Evolutionary conservation across 1,140 invertebrate genomes (phyloP).

Genomic region (Cepaea nemoralis): DNA sequence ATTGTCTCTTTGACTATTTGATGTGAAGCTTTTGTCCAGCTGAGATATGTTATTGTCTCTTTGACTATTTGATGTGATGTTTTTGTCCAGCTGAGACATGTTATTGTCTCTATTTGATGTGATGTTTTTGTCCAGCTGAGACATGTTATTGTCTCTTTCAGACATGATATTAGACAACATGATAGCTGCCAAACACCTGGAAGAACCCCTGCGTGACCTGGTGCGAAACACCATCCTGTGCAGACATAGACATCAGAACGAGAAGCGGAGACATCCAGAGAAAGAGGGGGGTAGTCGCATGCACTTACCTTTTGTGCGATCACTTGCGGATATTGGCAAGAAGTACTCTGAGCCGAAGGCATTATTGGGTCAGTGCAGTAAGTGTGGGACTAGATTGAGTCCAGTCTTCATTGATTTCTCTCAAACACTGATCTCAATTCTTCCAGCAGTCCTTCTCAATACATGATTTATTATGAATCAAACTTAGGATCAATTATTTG

Average conservation of each 20-base stretch:
- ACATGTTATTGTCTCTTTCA: slow-evolving; percentile 47
- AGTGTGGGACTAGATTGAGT: slow-evolving; percentile 9
- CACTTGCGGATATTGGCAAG: slow-evolving; percentile 94
- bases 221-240: slow-evolving; percentile 89
- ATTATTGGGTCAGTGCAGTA: slow-evolving; percentile 53
- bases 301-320: slow-evolving; percentile 92
- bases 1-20: too few relatives aligned
- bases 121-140: too few relatives aligned
- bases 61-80: too few relatives aligned
- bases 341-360: slow-evolving; percentile 85
- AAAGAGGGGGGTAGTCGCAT: slow-evolving; percentile 83
- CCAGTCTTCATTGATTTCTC: too few relatives aligned
- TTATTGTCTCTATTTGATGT: too few relatives aligned
- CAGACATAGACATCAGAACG: slow-evolving; percentile 90
- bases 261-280: slow-evolving; percentile 63
- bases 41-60: too few relatives aligned
- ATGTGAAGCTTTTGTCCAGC: too few relatives aligned
- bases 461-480: too few relatives aligned
- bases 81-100: too few relatives aligned
- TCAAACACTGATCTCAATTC: too few relatives aligned
- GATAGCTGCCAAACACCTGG: slow-evolving; percentile 84
- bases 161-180: slow-evolving; percentile 94
- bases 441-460: too few relatives aligned
- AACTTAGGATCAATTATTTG: too few relatives aligned
- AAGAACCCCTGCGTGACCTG: slow-evolving; percentile 83